These are phyloP conservation scores for Hystrix cristata DNA, from an alignment of 2,113 vertebrate species.

Conservation along the genomic window DNA sequence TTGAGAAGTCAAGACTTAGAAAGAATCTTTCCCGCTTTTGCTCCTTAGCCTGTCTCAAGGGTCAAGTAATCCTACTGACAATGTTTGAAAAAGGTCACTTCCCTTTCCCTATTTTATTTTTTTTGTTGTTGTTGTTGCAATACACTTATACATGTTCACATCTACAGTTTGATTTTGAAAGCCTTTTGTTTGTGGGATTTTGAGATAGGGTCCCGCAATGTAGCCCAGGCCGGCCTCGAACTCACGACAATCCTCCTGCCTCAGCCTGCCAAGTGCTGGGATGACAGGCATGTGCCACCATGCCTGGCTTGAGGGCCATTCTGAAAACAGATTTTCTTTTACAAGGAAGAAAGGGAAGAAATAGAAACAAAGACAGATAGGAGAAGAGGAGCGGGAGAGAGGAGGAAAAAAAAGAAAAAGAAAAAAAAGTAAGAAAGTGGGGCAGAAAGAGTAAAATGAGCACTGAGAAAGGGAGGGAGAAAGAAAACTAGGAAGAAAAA, in stretches of 20 bases:
- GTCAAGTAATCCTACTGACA: slow-evolving; percentile 32
- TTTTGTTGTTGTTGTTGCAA: not conserved
- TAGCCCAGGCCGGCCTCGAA: too few relatives aligned
- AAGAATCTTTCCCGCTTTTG: slow-evolving; percentile 1
- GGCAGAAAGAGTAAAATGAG: not conserved
- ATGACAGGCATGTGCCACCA: not conserved
- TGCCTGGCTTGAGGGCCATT: not conserved
- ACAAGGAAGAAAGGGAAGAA: not conserved
- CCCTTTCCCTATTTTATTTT: not conserved
- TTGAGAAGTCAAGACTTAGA: slow-evolving; percentile 33
- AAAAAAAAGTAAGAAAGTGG: fast-evolving
- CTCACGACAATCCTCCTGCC: not conserved
- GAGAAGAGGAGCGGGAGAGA: not conserved
- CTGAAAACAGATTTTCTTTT: not conserved
- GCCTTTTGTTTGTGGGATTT: not conserved
- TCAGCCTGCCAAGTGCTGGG: not conserved
- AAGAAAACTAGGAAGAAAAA: not conserved
- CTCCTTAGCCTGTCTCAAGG: not conserved
- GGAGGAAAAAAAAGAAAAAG: fast-evolving
- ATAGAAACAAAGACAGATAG: not conserved
- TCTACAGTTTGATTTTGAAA: not conserved
- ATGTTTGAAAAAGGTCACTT: not conserved
- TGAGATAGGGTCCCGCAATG: not conserved
- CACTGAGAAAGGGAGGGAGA: not conserved
- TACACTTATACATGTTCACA: slow-evolving; percentile 1